These are phyloP conservation scores for Kryptopterus vitreolus DNA, from an alignment of 2,797 vertebrate genomes.

Conservation along the genomic window DNA sequence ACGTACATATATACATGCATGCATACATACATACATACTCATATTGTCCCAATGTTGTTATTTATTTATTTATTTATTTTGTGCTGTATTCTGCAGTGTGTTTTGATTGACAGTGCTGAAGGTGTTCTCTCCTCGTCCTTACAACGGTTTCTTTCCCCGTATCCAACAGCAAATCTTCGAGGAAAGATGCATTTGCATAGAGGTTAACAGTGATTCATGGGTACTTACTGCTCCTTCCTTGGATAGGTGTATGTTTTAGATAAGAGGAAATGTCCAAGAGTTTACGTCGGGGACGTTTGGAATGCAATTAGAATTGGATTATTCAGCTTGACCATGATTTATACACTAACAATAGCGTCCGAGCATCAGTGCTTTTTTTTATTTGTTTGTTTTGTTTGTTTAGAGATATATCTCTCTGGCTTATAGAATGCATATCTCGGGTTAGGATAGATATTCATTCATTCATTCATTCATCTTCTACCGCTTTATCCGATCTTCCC, in stretches of 20 bases:
- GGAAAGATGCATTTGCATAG: constrained; percentile 29
- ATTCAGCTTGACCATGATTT: not conserved
- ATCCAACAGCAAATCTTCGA: constrained; percentile 8
- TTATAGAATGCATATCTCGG: too few relatives aligned
- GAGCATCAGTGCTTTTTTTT: too few relatives aligned
- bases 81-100: not conserved
- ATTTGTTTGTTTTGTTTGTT: too few relatives aligned
- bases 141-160: not conserved
- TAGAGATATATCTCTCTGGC: too few relatives aligned
- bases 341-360: not conserved
- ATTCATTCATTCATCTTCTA: too few relatives aligned
- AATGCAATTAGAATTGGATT: not conserved
- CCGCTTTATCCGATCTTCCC: too few relatives aligned
- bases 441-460: too few relatives aligned
- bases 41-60: too few relatives aligned
- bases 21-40: too few relatives aligned
- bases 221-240: not conserved
- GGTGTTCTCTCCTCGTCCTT: not conserved
- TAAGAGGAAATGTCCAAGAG: not conserved
- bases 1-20: too few relatives aligned
- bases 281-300: not conserved
- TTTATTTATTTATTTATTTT: not conserved
- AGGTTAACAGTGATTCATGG: constrained; percentile 26
- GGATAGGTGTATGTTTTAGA: not conserved
- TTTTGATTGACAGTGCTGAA: not conserved